A percentile compares a stretch with the other conserved stretches of the same genome.
Evolutionary conservation across 2,888 invertebrate genomes (phyloP).

Genomic region (Megalurothrips usitatus): DNA sequence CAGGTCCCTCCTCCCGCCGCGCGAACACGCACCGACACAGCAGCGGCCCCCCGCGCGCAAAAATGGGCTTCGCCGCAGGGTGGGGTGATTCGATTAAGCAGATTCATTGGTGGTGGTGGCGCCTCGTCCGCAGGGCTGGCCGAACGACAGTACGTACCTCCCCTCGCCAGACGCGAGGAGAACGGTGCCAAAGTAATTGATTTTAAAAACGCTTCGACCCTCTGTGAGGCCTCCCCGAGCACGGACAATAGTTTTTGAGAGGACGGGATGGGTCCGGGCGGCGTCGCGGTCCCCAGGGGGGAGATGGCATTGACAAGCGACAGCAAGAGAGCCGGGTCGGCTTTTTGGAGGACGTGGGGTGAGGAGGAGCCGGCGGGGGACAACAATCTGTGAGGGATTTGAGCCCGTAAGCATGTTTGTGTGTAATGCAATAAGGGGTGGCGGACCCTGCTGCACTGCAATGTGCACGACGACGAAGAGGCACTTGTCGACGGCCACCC

Average conservation of each 20-base stretch:
- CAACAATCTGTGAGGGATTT: neutral
- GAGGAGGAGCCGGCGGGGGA: neutral
- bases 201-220: too few species aligned
- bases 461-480: neutral
- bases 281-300: too few species aligned
- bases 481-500: neutral
- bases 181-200: too few species aligned
- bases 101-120: neutral
- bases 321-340: neutral
- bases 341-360: neutral
- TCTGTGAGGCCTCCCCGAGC: too few species aligned
- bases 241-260: too few species aligned
- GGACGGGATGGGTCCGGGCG: too few species aligned
- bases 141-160: neutral
- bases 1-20: neutral
- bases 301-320: neutral
- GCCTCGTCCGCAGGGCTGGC: too few species aligned
- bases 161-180: too few species aligned
- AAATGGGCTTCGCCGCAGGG: too few species aligned
- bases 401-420: neutral
- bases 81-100: neutral
- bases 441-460: neutral
- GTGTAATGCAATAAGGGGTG: neutral
- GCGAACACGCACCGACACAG: neutral
- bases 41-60: too few species aligned